Evolutionary conservation across 2,888 invertebrate species (phyloP), one percentile per base, ranked within the genome.

Genomic region (Athalia circularis): DNA sequence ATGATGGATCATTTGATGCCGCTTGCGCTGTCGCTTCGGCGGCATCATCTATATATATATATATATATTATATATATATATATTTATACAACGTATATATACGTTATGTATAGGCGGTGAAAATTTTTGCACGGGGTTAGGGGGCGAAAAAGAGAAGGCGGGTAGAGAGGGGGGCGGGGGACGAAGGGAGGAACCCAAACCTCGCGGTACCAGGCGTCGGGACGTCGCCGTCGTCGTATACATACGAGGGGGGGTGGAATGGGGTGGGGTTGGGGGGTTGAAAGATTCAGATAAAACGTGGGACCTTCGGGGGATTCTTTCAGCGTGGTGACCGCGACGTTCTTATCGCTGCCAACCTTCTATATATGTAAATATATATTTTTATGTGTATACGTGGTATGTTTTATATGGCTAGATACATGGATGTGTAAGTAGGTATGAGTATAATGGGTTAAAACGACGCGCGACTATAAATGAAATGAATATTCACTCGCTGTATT

Each of bases 401-500:
- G 2, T 29, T 29, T 29, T 29, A 29, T 29, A 29, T 29, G 2
- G 29, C 29, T 2, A 29, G 2, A 29, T 29, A 29, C 29, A 29
- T 29, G 29, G 29, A 29, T 29, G 29, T 29, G 2, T 29, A 29
- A 29, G 29, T 29, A 29, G n/a, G n/a, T 29, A 29, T 29, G 2
- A 29, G 29, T 29, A 29, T 29, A 29, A 29, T 29, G 29, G 29
- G 67, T 67, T 52, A 43, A 57, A 47, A 65, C 57, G 52, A 59
- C 62, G 64, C 64, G 59, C 50, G 13, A 61, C 74, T 59, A 45
- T 62, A 43, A 76, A 47, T 82, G 81, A 85, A 85, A 86, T 86
- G 85, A 85, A 85, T 85, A 85, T 85, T 85, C 82, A 82, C 80
- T 77, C 79, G 77, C 77, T 81, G 80, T 62, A 29, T 29, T 29